Evolutionary conservation across 2,797 vertebrate species (phyloP).

Genomic region (Parauchenoglanis punctatus): DNA sequence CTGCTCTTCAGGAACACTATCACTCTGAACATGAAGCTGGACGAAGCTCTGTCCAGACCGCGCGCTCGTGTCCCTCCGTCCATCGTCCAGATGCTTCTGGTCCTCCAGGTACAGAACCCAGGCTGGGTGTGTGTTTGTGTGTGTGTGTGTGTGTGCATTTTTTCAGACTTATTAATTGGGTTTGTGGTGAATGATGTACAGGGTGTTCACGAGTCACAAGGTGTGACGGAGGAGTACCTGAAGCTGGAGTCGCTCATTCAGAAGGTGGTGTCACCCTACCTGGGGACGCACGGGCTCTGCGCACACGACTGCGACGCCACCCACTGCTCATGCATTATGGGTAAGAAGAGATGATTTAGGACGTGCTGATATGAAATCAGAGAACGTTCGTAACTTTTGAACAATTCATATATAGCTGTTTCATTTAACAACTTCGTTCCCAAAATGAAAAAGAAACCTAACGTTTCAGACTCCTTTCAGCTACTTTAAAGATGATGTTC

Average conservation of each 20-base stretch:
- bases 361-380: neutral
- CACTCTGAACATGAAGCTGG: conserved; percentile 92
- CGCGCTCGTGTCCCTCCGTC: conserved; percentile 92
- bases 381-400: neutral
- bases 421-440: neutral
- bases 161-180: neutral
- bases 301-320: conserved; percentile 82
- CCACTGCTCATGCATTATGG: conserved; percentile 84
- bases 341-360: conserved; percentile 70
- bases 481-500: no score
- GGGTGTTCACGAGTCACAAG: conserved; percentile 92
- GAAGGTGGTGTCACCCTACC: conserved; percentile 95
- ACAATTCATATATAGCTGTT: neutral
- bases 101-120: conserved; percentile 85
- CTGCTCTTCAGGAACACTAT: conserved; percentile 97
- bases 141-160: neutral
- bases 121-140: neutral
- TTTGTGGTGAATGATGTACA: conserved; percentile 60
- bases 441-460: neutral
- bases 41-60: conserved; percentile 90
- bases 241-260: conserved; percentile 91
- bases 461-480: neutral
- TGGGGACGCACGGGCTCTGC: conserved; percentile 91
- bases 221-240: conserved; percentile 91
- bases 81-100: conserved; percentile 95